A percentile compares a stretch with the other conserved stretches of the same genome.
These are phyloP conservation scores for Tragelaphus eurycerus DNA, from an alignment of 2,797 vertebrate genomes.

Conservation along the genomic window DNA sequence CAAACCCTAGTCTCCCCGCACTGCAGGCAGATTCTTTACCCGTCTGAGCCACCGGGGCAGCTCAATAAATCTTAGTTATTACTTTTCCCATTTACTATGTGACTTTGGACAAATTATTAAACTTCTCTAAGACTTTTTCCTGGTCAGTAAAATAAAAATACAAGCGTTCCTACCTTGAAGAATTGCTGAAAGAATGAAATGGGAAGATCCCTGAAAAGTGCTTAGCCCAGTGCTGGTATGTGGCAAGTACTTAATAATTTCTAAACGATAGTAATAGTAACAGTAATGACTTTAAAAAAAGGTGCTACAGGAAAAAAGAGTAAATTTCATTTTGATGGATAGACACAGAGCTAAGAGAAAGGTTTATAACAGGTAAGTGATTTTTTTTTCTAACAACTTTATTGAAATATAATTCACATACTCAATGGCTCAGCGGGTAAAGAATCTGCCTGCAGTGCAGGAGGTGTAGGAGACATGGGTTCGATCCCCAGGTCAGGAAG, in stretches of 20 bases:
- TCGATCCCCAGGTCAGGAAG: neutral
- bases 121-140: neutral
- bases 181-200: neutral
- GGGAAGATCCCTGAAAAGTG: neutral
- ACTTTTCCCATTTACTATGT: neutral
- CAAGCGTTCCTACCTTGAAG: neutral
- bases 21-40: neutral
- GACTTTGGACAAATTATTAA: conserved; percentile 26
- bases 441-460: neutral
- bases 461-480: neutral
- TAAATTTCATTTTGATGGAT: neutral
- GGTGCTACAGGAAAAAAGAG: neutral
- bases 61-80: neutral
- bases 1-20: neutral
- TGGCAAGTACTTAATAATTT: neutral
- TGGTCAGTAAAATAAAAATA: conserved; percentile 9
- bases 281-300: neutral
- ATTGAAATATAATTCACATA: neutral
- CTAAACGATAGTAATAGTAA: neutral
- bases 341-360: neutral
- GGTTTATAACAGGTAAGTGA: neutral
- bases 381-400: neutral
- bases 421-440: neutral
- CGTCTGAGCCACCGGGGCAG: neutral
- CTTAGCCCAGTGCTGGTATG: neutral